Conservation (phyloP, 92 coral and sea anemone species). For the Zoanthus sociatus region DNA sequence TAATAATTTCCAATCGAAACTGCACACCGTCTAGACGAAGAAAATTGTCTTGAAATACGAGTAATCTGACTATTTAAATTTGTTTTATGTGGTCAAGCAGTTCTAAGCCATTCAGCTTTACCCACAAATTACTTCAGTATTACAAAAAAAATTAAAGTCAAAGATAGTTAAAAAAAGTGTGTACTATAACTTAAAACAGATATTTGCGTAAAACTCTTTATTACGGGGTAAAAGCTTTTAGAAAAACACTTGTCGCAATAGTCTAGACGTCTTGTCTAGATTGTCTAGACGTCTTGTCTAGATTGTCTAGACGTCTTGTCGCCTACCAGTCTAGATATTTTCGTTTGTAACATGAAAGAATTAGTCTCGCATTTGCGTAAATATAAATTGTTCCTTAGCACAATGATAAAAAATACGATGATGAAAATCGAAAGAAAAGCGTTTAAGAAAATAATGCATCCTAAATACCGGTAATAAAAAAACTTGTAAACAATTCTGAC, state of each 20-base stretch:
- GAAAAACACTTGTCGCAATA: constrained; percentile 31
- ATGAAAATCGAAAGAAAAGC: constrained; percentile 1
- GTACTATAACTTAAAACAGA: too few species aligned
- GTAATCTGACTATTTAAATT: too few species aligned
- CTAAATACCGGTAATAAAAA: not conserved
- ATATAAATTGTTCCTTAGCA: constrained; percentile 28
- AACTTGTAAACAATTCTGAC: constrained; percentile 23
- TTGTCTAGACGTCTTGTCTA: constrained; percentile 21
- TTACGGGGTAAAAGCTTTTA: constrained; percentile 30
- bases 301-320: constrained; percentile 21
- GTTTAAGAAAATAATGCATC: not conserved
- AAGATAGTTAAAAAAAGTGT: too few species aligned
- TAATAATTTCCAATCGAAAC: too few species aligned
- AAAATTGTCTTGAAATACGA: too few species aligned
- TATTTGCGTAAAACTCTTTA: too few species aligned
- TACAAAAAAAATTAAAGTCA: too few species aligned
- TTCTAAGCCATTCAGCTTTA: too few species aligned
- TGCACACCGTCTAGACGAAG: too few species aligned
- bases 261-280: not conserved
- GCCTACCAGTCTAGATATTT: constrained; percentile 24
- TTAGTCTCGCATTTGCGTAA: constrained; percentile 34
- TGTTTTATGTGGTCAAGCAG: too few species aligned
- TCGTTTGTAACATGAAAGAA: constrained; percentile 32
- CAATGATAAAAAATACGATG: constrained; percentile 17
- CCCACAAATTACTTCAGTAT: too few species aligned